Base-by-base conservation (phyloP, 2,113 vertebrate genomes). In the Junco hyemalis region DNA sequence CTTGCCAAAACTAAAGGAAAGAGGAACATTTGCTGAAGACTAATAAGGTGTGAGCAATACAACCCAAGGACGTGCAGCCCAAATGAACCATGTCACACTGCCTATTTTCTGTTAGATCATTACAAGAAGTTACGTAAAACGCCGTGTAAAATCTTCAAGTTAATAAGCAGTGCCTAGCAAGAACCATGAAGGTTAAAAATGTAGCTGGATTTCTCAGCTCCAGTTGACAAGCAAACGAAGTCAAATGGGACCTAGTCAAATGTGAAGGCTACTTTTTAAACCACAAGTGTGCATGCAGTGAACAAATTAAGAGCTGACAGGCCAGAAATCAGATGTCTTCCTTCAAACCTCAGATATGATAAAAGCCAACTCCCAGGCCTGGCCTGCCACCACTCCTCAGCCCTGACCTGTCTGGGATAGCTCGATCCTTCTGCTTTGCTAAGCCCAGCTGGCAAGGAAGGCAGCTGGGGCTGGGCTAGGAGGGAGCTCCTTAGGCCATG, bases 1-100 rank as follows among this genome's bases (percentile, higher is more conserved):
- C 94, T 90, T 98, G 97, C 98, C 98, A 98, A 97, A 95, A 89
- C 86, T 88, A 82, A 95, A 96, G 95, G 80, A 89, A 97, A 97
- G 96, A 73, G 69, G 95, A 97, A 96, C 94, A 93, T 82, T 95
- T 88, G 90, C 96, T 17, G 86, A 96, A 97, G 92, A 77, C 64
- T 61, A 96, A 91, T 79, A 91, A 82, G 85, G 78, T 92, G 53
- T 87, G 88, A 97, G 95, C 82, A 93, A 93, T 19, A 86, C 86
- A 92, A 78, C 73, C 48, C 95, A 92, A 92, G 95, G 92, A 93
- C 87, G 71, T 3, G 2, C 81, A 81, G 96, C 93, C 86, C 90
- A 85, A 83, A 89, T 45, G 48, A 84, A 93, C 86, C 82, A 48
- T 59, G 64, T 19, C 60, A 82, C 47, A 36, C 68, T 87, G 45